Evolutionary conservation across 2,888 invertebrate species (phyloP).

Genomic region (Flexamia atlantica): DNA sequence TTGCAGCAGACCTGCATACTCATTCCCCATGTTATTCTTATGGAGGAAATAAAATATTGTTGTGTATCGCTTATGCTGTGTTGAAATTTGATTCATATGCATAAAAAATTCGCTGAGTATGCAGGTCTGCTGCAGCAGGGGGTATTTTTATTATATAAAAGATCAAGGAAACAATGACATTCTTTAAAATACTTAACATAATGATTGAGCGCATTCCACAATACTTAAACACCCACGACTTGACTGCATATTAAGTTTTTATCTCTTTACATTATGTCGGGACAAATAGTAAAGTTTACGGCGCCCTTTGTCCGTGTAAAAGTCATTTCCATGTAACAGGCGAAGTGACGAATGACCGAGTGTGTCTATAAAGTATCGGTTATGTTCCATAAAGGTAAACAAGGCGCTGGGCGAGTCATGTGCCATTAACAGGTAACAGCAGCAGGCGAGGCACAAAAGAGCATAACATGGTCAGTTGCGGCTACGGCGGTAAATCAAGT

Average conservation of each 20-base stretch:
- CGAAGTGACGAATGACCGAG: neutral
- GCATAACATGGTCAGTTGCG: neutral
- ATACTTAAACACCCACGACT: neutral
- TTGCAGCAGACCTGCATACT: too few species aligned
- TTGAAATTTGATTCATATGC: too few species aligned
- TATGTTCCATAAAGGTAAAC: conserved; percentile 33
- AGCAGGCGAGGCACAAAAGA: neutral
- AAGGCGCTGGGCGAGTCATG: neutral
- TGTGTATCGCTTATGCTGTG: too few species aligned
- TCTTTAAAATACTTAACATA: too few species aligned
- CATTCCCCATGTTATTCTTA: too few species aligned
- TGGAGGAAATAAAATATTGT: too few species aligned
- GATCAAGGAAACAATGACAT: too few species aligned
- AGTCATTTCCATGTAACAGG: neutral
- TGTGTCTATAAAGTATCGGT: neutral
- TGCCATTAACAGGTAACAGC: neutral
- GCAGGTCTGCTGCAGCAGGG: too few species aligned
- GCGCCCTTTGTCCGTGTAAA: neutral
- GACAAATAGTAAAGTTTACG: conserved; percentile 8
- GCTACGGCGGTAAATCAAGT: too few species aligned
- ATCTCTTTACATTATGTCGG: neutral
- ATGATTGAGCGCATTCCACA: neutral
- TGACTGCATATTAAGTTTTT: conserved; percentile 19
- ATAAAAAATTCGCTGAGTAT: too few species aligned
- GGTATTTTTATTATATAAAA: too few species aligned